Percentiles rank a stretch among this genome's conserved stretches.
Conservation (phyloP, 2,888 invertebrate species). For the Bombylius major region DNA sequence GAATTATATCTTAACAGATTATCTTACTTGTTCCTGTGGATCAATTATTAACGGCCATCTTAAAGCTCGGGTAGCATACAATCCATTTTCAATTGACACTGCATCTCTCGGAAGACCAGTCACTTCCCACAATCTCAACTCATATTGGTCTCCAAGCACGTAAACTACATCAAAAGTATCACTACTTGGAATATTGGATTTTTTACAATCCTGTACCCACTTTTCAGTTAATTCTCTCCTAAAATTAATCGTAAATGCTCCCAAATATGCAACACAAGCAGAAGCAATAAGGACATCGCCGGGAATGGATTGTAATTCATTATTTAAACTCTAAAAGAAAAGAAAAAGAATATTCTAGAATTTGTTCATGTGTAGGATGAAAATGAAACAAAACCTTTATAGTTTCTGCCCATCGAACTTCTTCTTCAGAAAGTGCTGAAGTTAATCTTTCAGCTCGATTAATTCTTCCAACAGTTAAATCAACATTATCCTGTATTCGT, state of each 20-base stretch:
- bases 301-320: conserved; percentile 56
- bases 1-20: neutral
- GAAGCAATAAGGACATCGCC: conserved; percentile 83
- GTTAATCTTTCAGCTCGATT: conserved; percentile 73
- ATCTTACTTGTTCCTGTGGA: conserved; percentile 75
- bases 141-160: conserved; percentile 70
- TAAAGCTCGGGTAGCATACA: conserved; percentile 69
- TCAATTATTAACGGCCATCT: conserved; percentile 89
- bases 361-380: neutral
- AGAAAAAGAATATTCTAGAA: neutral
- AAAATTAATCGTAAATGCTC: conserved; percentile 70
- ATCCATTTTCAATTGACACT: conserved; percentile 85
- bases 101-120: conserved; percentile 77
- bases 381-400: conserved; percentile 36
- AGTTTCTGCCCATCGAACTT: conserved; percentile 67
- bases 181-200: conserved; percentile 58
- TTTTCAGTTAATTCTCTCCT: conserved; percentile 49
- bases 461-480: conserved; percentile 63
- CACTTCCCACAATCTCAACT: conserved; percentile 81
- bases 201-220: conserved; percentile 57
- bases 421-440: conserved; percentile 76
- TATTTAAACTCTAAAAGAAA: conserved; percentile 43
- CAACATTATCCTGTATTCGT: conserved; percentile 58
- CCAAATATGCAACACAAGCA: conserved; percentile 80
- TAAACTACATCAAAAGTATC: conserved; percentile 52